Conservation (phyloP, 2,888 invertebrate species). For the Xylota segnis region DNA sequence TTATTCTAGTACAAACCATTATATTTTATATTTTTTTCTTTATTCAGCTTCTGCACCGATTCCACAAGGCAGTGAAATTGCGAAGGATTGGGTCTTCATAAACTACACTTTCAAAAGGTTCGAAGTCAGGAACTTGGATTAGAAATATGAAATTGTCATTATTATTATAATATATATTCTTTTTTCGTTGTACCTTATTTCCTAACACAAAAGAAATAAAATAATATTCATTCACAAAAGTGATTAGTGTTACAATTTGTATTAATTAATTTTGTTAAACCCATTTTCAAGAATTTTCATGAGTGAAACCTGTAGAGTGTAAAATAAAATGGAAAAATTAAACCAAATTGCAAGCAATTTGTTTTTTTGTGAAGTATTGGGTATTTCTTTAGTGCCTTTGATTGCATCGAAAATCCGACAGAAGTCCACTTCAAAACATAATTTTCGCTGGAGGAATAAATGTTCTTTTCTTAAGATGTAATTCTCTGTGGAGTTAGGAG, state of each 20-base stretch:
- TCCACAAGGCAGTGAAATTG: constrained; percentile 95
- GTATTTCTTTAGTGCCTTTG: too few species aligned
- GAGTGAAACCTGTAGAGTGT: too few species aligned
- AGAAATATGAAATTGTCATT: constrained; percentile 25
- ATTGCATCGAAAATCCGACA: too few species aligned
- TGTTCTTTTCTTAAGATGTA: too few species aligned
- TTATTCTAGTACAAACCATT: background rate
- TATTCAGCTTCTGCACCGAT: constrained; percentile 92
- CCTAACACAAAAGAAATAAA: background rate
- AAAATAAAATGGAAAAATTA: too few species aligned
- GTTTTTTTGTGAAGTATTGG: too few species aligned
- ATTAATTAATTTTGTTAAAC: background rate
- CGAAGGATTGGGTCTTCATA: constrained; percentile 99
- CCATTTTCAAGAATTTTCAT: too few species aligned
- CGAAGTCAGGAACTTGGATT: constrained; percentile 88
- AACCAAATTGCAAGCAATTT: too few species aligned
- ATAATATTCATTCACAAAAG: background rate
- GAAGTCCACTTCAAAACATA: too few species aligned
- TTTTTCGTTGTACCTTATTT: background rate
- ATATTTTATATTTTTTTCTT: constrained; percentile 41
- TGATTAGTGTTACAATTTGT: background rate
- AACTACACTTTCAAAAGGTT: constrained; percentile 99
- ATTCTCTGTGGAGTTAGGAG: too few species aligned
- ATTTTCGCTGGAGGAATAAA: too few species aligned
- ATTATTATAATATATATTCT: background rate